These are phyloP conservation scores for Mugil cephalus DNA, from an alignment of 2,113 vertebrate genomes.

Conservation along the genomic window DNA sequence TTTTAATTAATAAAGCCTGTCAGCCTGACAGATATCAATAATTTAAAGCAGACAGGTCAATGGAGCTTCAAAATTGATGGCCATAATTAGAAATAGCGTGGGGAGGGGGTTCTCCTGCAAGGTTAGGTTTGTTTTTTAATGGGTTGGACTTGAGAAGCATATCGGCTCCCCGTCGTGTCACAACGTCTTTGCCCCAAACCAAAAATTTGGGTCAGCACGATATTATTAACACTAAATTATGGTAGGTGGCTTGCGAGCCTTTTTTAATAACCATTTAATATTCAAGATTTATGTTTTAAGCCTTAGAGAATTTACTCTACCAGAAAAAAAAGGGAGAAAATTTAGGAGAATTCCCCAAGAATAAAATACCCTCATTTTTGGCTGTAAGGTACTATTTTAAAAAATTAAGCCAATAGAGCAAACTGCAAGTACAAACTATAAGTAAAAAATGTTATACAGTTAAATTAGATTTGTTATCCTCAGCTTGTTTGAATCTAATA, in stretches of 20 bases:
- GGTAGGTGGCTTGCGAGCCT: not conserved
- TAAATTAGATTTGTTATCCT: no score
- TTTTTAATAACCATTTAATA: not conserved
- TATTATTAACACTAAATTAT: slow-evolving; percentile 24
- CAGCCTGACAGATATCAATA: slow-evolving; percentile 74
- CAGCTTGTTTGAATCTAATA: no score
- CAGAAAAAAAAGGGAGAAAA: not conserved
- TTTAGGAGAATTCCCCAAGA: not conserved
- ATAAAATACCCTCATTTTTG: not conserved
- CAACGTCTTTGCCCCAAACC: slow-evolving; percentile 62
- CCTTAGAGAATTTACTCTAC: not conserved
- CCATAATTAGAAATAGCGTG: slow-evolving; percentile 73
- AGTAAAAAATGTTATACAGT: no score
- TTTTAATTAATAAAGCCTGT: slow-evolving; percentile 82
- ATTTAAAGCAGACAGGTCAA: slow-evolving; percentile 71
- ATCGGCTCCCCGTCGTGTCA: slow-evolving; percentile 31
- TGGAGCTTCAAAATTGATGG: slow-evolving; percentile 69
- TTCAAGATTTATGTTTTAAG: not conserved
- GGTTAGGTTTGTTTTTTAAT: slow-evolving; percentile 67
- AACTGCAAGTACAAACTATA: no score
- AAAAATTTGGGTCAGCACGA: slow-evolving; percentile 38
- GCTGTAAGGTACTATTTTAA: no score
- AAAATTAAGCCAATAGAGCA: no score
- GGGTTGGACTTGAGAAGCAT: slow-evolving; percentile 58
- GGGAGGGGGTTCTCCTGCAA: slow-evolving; percentile 24